Percentiles rank a stretch among this genome's conserved stretches.
Evolutionary conservation across 2,797 vertebrate species (phyloP).

Genomic region (Squalus acanthias): DNA sequence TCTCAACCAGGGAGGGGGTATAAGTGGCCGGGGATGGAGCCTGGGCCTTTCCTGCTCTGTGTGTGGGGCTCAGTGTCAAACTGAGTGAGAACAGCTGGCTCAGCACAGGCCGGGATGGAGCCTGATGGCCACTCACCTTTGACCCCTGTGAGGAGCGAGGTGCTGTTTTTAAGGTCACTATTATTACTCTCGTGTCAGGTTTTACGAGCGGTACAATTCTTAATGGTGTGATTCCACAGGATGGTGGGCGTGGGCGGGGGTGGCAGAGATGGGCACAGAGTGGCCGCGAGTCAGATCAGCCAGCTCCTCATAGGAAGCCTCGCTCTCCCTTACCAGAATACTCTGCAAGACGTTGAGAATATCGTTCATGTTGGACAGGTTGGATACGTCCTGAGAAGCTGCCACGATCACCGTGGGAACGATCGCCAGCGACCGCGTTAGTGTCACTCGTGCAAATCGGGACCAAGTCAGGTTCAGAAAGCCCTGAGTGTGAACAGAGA

Average conservation of each 20-base stretch:
- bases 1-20: too few species aligned
- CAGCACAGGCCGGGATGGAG: too few species aligned
- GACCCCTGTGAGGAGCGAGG: too few species aligned
- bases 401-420: constrained; percentile 62
- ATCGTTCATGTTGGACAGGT: constrained; percentile 63
- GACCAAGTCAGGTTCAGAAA: constrained; percentile 66
- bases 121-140: too few species aligned
- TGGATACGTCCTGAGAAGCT: constrained; percentile 54
- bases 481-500: constrained; percentile 49
- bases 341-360: constrained; percentile 68
- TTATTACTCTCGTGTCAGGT: too few species aligned
- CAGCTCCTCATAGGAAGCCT: background rate
- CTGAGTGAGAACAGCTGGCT: too few species aligned
- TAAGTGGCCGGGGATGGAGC: too few species aligned
- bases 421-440: constrained; percentile 65
- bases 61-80: too few species aligned
- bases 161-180: too few species aligned
- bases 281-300: background rate
- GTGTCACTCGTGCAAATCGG: constrained; percentile 58
- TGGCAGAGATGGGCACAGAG: background rate
- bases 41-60: too few species aligned
- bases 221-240: too few species aligned
- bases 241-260: background rate
- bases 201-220: too few species aligned
- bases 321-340: constrained; percentile 56